phyloP scores from a whole-genome alignment of 2,888 invertebrate genomes.

The Parapristionchus giblindavisi region DNA sequence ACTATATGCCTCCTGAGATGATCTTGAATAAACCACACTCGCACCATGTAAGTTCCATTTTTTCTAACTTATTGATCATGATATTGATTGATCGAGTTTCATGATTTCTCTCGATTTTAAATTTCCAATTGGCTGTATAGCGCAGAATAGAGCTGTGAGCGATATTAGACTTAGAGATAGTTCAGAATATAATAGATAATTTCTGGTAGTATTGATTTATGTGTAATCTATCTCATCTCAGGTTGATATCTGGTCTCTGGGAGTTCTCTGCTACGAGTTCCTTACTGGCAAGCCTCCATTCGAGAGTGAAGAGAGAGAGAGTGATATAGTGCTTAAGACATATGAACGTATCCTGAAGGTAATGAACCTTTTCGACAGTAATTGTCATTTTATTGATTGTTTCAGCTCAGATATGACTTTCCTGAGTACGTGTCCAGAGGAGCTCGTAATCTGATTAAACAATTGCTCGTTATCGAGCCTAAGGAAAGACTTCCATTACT shows the following conservation, averaged over 20 bases:
- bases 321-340: too few relatives aligned
- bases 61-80: too few relatives aligned
- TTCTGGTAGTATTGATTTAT: too few relatives aligned
- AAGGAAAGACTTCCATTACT: conserved; percentile 52
- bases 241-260: conserved; percentile 94
- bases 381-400: too few relatives aligned
- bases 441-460: conserved; percentile 72
- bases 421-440: conserved; percentile 71
- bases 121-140: too few relatives aligned
- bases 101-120: too few relatives aligned
- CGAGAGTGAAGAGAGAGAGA: conserved; percentile 80
- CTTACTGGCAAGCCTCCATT: conserved; percentile 93
- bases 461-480: conserved; percentile 54
- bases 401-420: conserved; percentile 70
- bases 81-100: too few relatives aligned
- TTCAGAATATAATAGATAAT: too few relatives aligned
- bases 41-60: neutral
- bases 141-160: too few relatives aligned
- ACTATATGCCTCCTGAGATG: conserved; percentile 27
- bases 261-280: conserved; percentile 92
- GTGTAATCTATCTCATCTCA: conserved; percentile 38
- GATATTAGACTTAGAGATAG: neutral
- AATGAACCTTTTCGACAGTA: too few relatives aligned
- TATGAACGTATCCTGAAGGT: too few relatives aligned
- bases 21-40: neutral